A percentile compares a stretch with the other conserved stretches of the same genome.
Evolutionary conservation across 1,140 invertebrate genomes (phyloP).

Genomic region (Stegodyphus mimosarum): DNA sequence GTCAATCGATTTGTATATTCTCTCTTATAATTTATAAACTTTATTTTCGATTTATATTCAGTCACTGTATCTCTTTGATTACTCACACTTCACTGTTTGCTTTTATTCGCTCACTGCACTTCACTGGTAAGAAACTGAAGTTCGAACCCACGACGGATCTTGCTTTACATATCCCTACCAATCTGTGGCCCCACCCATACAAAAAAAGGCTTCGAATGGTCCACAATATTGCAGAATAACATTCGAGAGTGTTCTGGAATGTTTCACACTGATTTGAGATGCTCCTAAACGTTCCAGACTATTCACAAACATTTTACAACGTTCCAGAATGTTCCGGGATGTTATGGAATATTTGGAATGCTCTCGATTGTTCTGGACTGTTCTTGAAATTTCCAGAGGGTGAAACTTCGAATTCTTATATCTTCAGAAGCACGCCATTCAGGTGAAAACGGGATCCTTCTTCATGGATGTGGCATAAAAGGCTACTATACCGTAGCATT

Average conservation of each 20-base stretch:
- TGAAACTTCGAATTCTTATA: not conserved
- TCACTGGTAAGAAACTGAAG: not conserved
- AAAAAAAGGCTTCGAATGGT: too few species aligned
- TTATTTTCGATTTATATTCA: not conserved
- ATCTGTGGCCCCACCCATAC: not conserved
- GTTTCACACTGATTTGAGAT: too few species aligned
- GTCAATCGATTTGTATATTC: too few species aligned
- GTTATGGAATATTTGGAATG: not conserved
- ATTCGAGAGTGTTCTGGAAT: too few species aligned
- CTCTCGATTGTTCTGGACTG: not conserved
- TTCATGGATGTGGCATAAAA: not conserved
- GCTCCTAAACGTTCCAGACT: too few species aligned
- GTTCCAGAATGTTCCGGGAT: too few species aligned
- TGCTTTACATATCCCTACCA: not conserved
- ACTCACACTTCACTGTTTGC: not conserved
- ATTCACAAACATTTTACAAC: too few species aligned
- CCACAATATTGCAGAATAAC: too few species aligned
- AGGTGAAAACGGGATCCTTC: not conserved
- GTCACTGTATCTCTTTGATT: not conserved
- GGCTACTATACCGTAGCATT: not conserved
- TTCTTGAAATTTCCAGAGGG: not conserved
- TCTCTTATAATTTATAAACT: too few species aligned
- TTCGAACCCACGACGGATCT: not conserved
- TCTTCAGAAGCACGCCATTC: not conserved
- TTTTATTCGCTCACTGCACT: not conserved